Conservation (phyloP, 2,888 invertebrate genomes). For the Patella pellucida region DNA sequence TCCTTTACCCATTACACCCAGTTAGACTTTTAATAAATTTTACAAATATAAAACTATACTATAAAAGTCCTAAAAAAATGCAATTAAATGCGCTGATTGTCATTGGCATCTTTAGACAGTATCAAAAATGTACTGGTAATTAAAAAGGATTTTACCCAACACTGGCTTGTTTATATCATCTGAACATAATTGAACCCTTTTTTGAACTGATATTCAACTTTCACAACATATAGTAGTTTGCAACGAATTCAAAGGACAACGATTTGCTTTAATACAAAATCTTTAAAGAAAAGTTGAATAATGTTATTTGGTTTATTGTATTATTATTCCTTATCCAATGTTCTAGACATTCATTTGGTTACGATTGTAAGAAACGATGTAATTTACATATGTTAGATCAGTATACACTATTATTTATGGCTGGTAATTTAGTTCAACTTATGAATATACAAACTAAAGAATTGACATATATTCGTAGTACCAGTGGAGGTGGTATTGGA, state of each 20-base stretch:
- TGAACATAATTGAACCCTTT: too few relatives aligned
- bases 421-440: constrained; percentile 86
- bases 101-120: too few relatives aligned
- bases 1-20: too few relatives aligned
- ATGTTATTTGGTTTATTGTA: background rate
- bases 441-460: constrained; percentile 79
- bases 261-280: background rate
- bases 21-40: too few relatives aligned
- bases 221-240: too few relatives aligned
- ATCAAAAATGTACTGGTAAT: too few relatives aligned
- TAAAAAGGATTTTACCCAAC: too few relatives aligned
- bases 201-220: too few relatives aligned
- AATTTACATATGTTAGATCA: constrained; percentile 85
- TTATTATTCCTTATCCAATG: constrained; percentile 25
- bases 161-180: too few relatives aligned
- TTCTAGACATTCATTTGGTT: constrained; percentile 86
- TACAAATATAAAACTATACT: too few relatives aligned
- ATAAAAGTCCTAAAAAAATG: too few relatives aligned
- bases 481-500: constrained; percentile 86
- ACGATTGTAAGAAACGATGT: constrained; percentile 84
- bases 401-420: constrained; percentile 81
- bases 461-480: constrained; percentile 81
- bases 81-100: too few relatives aligned
- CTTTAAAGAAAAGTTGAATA: background rate
- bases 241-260: background rate